These are phyloP conservation scores for Drosophila bocqueti DNA, from an alignment of 1,140 invertebrate genomes.

Conservation along the genomic window DNA sequence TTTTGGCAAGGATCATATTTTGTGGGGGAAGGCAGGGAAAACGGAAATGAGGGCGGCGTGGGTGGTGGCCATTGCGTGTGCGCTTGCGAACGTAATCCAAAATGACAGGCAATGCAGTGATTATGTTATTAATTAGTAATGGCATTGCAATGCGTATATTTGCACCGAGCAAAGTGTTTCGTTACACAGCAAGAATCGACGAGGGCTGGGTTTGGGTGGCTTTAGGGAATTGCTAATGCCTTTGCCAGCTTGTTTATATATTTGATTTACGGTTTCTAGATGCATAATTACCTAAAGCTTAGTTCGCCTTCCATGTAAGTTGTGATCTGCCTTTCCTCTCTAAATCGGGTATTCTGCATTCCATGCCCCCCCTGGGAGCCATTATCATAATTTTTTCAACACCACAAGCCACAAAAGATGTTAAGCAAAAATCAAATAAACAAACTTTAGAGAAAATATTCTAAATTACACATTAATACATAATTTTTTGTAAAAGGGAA, in stretches of 20 bases:
- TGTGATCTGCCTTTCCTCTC: conserved; percentile 12
- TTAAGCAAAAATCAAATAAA: conserved; percentile 32
- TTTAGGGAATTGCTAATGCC: conserved; percentile 10
- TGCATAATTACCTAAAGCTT: conserved; percentile 29
- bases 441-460: conserved; percentile 47
- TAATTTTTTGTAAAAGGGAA: conserved; percentile 54
- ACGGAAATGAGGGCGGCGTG: neutral
- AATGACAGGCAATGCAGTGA: conserved; percentile 70
- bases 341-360: conserved; percentile 6
- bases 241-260: conserved; percentile 29
- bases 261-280: conserved; percentile 25
- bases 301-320: conserved; percentile 6
- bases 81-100: conserved; percentile 50
- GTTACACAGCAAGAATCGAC: conserved; percentile 44
- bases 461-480: conserved; percentile 69
- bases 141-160: conserved; percentile 67
- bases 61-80: conserved; percentile 1
- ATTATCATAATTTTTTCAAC: conserved; percentile 65
- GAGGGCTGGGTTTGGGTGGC: neutral
- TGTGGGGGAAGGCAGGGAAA: neutral
- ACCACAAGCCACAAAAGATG: conserved; percentile 3
- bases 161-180: conserved; percentile 68
- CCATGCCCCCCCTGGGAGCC: conserved; percentile 10
- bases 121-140: conserved; percentile 81
- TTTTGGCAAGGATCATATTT: conserved; percentile 10